phyloP scores from a whole-genome alignment of 2,113 vertebrate genomes.

The Parotia lawesii region DNA sequence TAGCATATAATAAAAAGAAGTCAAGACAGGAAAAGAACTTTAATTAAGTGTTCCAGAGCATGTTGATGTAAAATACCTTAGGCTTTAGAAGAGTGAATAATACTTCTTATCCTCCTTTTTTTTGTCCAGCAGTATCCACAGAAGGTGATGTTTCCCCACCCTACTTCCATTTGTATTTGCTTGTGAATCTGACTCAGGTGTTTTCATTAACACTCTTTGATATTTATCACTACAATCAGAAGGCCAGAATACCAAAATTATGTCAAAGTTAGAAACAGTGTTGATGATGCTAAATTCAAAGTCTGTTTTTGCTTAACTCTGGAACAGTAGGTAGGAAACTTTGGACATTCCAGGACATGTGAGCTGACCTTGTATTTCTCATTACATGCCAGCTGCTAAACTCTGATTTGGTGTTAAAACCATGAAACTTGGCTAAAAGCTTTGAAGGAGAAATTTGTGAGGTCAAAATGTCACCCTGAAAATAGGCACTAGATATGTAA shows the following conservation, averaged over 20 bases:
- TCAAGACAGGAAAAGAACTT: conserved; percentile 11
- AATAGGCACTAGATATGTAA: background rate
- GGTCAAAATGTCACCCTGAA: background rate
- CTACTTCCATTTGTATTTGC: conserved; percentile 48
- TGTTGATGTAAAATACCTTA: conserved; percentile 61
- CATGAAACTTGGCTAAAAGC: background rate
- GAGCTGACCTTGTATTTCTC: conserved; percentile 32
- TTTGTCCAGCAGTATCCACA: background rate
- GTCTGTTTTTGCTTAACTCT: conserved; percentile 17
- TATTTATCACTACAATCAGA: conserved; percentile 16
- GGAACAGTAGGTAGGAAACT: conserved; percentile 49
- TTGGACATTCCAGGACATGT: conserved; percentile 49
- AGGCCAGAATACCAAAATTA: background rate
- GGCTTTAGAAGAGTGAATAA: conserved; percentile 46
- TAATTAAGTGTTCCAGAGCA: background rate
- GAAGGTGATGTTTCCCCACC: conserved; percentile 35
- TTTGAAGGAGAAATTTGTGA: background rate
- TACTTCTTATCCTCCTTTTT: conserved; percentile 18
- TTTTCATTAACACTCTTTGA: conserved; percentile 27
- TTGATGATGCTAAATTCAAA: background rate
- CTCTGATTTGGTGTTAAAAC: background rate
- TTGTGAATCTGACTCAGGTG: conserved; percentile 47
- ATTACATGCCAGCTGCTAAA: background rate
- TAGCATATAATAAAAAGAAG: conserved; percentile 33
- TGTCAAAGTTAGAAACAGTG: background rate